Evolutionary conservation across 2,113 vertebrate species (phyloP).

Genomic region (Oryzias melastigma): DNA sequence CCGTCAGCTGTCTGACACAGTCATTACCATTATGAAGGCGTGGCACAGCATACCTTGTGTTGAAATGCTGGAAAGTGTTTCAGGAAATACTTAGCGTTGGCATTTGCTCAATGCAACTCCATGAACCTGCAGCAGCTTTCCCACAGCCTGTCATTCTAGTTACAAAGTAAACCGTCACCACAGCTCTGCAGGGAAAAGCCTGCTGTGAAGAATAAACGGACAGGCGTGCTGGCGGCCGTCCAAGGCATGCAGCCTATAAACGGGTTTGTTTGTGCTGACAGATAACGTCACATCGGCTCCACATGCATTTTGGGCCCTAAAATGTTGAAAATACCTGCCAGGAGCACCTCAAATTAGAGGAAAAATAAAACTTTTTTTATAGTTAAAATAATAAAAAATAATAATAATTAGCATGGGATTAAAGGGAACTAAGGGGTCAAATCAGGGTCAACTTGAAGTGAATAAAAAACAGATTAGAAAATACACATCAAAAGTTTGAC

Average conservation of each 20-base stretch:
- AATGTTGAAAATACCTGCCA: conserved; percentile 10
- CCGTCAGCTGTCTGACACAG: not conserved
- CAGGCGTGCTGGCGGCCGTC: conserved; percentile 25
- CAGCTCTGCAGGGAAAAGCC: conserved; percentile 32
- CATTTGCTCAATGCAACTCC: conserved; percentile 9
- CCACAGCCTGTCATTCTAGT: conserved; percentile 50
- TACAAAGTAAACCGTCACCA: conserved; percentile 36
- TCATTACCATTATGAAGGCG: conserved; percentile 14
- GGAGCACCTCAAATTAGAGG: not conserved
- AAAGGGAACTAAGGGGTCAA: not conserved
- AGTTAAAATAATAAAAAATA: no score
- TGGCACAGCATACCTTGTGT: conserved; percentile 3
- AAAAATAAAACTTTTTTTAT: not conserved
- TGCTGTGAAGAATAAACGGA: conserved; percentile 12
- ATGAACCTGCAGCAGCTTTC: conserved; percentile 26
- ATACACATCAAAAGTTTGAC: no score
- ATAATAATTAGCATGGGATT: conserved; percentile 6
- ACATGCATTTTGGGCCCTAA: not conserved
- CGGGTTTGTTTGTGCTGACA: conserved; percentile 17
- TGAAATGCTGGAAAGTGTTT: conserved; percentile 13
- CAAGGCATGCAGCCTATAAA: conserved; percentile 17
- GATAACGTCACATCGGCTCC: conserved; percentile 2
- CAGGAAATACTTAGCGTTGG: not conserved
- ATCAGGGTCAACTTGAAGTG: not conserved
- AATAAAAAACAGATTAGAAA: no score